Evolutionary conservation across 2,113 vertebrate genomes (phyloP), one percentile per base, ranked within the genome.

Genomic region (Otis tarda): DNA sequence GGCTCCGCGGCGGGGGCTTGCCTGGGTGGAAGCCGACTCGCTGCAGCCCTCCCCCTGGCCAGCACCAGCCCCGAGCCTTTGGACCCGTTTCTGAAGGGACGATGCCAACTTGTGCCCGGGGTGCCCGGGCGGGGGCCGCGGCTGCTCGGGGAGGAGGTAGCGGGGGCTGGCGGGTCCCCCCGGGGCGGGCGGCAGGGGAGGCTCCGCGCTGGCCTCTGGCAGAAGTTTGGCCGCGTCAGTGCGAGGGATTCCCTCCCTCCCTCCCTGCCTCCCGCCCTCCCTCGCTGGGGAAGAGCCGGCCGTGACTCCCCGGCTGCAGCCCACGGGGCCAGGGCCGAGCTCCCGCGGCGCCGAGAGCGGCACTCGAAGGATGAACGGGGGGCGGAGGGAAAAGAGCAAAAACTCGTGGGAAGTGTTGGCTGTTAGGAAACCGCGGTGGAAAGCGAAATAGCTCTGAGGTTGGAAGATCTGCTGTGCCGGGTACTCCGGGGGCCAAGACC

Each of bases 221-320:
- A 81, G 45, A 91, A 94, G 90, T 96, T 96, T 83, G 71, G 57
- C 50, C 24, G 87, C 76, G 79, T 69, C 89, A 80, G 76, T 23
- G 91, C 35, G 20, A 65, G 73, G 91, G 83, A 90, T 95, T 94
- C 67, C 57, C 76, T 69, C 20, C 57, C 76, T 69, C 20, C 25
- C 31, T 28, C 27, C 31, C 55, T 33, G 18, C 30, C 57, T 68
- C 39, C 31, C 53, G 24, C 19, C 39, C 63, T 65, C 84, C 57
- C 83, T 77, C n/a, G 47, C 28, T 33, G 27, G 50, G 50, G 69
- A 8, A 43, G 55, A 50, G 45, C 65, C 35, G 61, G 56, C 49
- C 22, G 87, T 31, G 84, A 12, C 33, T 65, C 28, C 57, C 45
- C 22, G 15, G 49, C 73, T 83, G 77, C 80, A 31, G 60, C 55